Conservation (phyloP, 2,797 vertebrate genomes). For the Propithecus perrieri region DNA sequence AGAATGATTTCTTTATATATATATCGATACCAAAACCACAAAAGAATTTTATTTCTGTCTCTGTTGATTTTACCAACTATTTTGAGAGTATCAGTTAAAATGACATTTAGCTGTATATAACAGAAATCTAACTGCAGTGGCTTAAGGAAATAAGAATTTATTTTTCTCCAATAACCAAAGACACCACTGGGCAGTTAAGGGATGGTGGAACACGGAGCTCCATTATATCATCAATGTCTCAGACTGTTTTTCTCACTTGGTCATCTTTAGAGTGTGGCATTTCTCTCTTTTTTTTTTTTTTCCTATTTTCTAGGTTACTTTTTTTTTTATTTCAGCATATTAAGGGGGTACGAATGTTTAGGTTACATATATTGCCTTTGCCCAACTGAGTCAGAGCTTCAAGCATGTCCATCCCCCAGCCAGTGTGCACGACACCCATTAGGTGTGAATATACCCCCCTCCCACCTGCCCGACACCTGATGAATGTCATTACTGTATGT, state of each 20-base stretch:
- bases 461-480: no score
- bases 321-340: no score
- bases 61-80: not conserved
- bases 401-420: no score
- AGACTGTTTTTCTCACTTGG: not conserved
- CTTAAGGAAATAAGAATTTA: not conserved
- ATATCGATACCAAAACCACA: not conserved
- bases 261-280: not conserved
- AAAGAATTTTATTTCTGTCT: conserved; percentile 9
- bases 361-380: no score
- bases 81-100: conserved; percentile 18
- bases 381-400: no score
- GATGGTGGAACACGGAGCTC: rapidly evolving
- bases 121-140: not conserved
- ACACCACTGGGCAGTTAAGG: no score
- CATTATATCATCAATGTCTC: not conserved
- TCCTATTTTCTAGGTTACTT: no score
- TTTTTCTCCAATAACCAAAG: not conserved
- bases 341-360: no score
- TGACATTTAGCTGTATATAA: not conserved
- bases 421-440: no score
- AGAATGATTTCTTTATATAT: not conserved
- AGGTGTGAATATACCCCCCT: no score
- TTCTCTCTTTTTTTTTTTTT: no score
- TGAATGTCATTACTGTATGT: no score